Conservation (phyloP, 2,113 vertebrate genomes). For the Epinephelus cyanopodus region DNA sequence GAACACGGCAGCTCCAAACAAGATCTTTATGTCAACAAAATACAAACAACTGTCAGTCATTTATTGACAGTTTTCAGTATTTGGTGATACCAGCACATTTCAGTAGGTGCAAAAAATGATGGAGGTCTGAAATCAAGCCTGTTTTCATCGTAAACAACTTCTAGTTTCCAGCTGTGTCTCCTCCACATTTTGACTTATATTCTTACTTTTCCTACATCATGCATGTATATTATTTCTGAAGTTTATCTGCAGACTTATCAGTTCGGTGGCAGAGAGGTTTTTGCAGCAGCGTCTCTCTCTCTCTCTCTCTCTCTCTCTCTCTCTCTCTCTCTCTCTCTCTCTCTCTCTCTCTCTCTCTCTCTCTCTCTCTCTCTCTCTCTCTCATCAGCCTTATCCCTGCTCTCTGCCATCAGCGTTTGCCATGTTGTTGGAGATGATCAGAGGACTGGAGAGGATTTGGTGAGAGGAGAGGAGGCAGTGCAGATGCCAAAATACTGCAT, state of each 20-base stretch:
- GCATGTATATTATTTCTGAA: background rate
- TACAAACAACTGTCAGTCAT: background rate
- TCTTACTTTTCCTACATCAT: too few species aligned
- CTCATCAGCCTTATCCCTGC: conserved; percentile 4
- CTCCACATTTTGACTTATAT: background rate
- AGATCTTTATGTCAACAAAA: background rate
- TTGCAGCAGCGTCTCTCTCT: background rate
- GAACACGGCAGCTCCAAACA: background rate
- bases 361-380: conserved; percentile 1
- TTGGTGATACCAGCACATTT: too few species aligned
- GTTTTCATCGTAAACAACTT: background rate
- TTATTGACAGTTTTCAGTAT: background rate
- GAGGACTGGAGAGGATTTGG: conserved; percentile 62
- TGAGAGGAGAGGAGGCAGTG: conserved; percentile 49
- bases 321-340: background rate
- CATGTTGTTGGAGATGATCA: conserved; percentile 59
- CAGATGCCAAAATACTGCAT: conserved; percentile 64
- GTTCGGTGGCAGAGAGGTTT: background rate
- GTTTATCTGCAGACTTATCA: background rate
- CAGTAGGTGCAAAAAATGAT: too few species aligned
- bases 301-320: background rate
- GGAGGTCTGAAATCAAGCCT: background rate
- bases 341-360: background rate
- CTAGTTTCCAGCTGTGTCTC: background rate
- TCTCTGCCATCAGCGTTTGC: conserved; percentile 32